Percentiles rank a stretch among this genome's conserved stretches.
Conservation (phyloP, 2,797 vertebrate genomes). For the Sternotherus odoratus region DNA sequence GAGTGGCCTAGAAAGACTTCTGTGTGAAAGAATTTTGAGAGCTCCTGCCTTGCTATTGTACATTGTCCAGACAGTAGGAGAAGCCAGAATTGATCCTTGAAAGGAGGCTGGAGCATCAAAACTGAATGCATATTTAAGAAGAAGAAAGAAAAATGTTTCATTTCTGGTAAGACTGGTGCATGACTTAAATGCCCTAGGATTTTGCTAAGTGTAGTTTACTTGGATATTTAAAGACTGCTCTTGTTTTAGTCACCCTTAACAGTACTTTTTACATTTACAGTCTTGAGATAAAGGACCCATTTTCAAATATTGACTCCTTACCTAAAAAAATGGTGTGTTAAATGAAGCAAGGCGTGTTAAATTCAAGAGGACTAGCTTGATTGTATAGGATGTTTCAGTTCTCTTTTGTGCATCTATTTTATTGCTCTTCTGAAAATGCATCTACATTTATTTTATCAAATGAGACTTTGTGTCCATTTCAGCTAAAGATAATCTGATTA, state of each 20-base stretch:
- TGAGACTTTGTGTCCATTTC: slow-evolving; percentile 35
- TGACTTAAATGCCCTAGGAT: neutral
- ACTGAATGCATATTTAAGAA: neutral
- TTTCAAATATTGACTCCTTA: neutral
- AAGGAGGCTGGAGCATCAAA: neutral
- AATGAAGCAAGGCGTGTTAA: neutral
- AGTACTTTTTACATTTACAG: neutral
- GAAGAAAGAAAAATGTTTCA: neutral
- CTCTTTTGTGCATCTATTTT: neutral
- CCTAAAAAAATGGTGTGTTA: neutral
- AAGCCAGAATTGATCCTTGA: neutral
- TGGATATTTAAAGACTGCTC: neutral
- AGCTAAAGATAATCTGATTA: slow-evolving; percentile 15
- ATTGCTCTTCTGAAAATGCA: neutral
- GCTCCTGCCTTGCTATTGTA: neutral
- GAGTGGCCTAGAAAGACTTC: neutral
- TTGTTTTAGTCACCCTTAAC: neutral
- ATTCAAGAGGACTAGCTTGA: neutral
- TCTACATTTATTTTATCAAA: slow-evolving; percentile 54
- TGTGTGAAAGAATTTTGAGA: neutral
- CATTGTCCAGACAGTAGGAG: neutral
- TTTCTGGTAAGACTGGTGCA: neutral
- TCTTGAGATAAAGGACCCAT: neutral
- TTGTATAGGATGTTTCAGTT: neutral
- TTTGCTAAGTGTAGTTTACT: neutral